phyloP scores from a whole-genome alignment of 2,888 invertebrate species.

The Polymixis lichenea region DNA sequence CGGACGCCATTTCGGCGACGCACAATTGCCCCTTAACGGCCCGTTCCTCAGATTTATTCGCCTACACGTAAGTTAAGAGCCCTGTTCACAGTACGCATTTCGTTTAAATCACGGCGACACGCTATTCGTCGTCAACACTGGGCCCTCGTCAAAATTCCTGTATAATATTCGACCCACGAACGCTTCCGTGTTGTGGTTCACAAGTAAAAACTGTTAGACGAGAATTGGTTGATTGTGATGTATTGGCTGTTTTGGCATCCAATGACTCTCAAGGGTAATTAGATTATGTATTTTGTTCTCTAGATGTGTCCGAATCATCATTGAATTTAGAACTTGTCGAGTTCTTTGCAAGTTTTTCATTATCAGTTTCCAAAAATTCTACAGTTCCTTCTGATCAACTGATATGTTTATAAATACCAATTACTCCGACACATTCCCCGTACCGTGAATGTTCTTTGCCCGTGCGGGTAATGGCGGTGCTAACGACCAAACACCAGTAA shows the following conservation, averaged over 20 bases:
- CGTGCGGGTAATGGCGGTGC: slow-evolving; percentile 63
- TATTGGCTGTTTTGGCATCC: slow-evolving; percentile 30
- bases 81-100: slow-evolving; percentile 65
- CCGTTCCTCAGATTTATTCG: slow-evolving; percentile 74
- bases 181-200: slow-evolving; percentile 61
- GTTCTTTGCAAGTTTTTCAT: slow-evolving; percentile 8
- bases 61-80: slow-evolving; percentile 68
- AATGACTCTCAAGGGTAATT: slow-evolving; percentile 37
- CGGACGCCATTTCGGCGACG: slow-evolving; percentile 72
- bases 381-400: slow-evolving; percentile 18
- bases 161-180: slow-evolving; percentile 52
- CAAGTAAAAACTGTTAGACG: slow-evolving; percentile 31
- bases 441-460: slow-evolving; percentile 62
- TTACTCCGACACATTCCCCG: slow-evolving; percentile 50
- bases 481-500: slow-evolving; percentile 73
- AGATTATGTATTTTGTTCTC: slow-evolving; percentile 10
- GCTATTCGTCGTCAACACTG: slow-evolving; percentile 56
- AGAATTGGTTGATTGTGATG: slow-evolving; percentile 45
- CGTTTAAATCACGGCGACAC: slow-evolving; percentile 67
- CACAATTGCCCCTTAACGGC: slow-evolving; percentile 74
- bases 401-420: slow-evolving; percentile 47
- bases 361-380: slow-evolving; percentile 8
- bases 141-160: slow-evolving; percentile 63
- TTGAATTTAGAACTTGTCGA: background rate
- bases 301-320: slow-evolving; percentile 7